Evolutionary conservation across 2,797 vertebrate genomes (phyloP).

Genomic region (Coregonus ussuriensis): DNA sequence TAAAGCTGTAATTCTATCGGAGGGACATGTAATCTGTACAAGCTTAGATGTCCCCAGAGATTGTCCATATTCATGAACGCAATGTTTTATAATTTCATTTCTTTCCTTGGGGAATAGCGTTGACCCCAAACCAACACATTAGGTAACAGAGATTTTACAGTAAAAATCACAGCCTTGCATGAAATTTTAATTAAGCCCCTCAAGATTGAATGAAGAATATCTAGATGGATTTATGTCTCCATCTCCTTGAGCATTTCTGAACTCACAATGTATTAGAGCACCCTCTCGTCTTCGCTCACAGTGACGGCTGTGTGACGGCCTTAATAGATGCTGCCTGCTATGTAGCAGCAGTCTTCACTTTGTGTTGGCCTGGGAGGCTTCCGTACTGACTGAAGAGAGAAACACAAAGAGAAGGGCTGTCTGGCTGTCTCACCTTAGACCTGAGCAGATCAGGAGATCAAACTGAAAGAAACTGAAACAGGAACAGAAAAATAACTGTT

Average conservation of each 20-base stretch:
- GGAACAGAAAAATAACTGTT: not conserved
- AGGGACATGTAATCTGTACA: not conserved
- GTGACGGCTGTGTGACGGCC: not conserved
- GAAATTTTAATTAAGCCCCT: slow-evolving; percentile 55
- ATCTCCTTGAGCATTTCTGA: slow-evolving; percentile 27
- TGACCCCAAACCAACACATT: not conserved
- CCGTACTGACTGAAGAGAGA: not conserved
- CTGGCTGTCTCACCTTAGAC: not conserved
- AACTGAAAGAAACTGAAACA: not conserved
- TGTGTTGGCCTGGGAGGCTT: not conserved
- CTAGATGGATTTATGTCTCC: slow-evolving; percentile 53
- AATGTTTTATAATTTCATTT: not conserved
- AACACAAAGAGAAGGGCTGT: not conserved
- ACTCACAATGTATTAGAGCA: slow-evolving; percentile 36
- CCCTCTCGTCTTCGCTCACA: not conserved
- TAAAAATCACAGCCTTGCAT: slow-evolving; percentile 27
- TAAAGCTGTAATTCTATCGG: not conserved
- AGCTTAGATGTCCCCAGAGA: not conserved
- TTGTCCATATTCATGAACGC: not conserved
- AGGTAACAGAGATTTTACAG: not conserved
- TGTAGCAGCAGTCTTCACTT: not conserved
- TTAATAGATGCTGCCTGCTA: not conserved
- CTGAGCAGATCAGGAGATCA: not conserved
- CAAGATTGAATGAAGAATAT: slow-evolving; percentile 29
- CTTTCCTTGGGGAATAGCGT: not conserved